Conservation (phyloP, 2,797 vertebrate genomes). For the Vespertilio murinus region DNA sequence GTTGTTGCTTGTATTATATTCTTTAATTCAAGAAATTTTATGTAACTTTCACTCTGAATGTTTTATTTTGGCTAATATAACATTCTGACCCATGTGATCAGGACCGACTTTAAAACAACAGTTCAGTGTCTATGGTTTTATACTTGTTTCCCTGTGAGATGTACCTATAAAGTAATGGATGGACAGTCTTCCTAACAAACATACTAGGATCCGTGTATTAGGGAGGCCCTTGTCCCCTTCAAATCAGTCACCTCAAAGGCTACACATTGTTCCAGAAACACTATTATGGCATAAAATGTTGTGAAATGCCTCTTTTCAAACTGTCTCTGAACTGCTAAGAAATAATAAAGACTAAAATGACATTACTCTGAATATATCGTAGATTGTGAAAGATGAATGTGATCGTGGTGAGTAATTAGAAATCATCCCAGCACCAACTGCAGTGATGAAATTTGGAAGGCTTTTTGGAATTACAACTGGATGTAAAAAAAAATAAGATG, state of each 20-base stretch:
- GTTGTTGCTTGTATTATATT: slow-evolving; percentile 25
- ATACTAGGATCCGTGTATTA: not conserved
- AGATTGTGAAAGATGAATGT: slow-evolving; percentile 32
- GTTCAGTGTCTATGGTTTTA: not conserved
- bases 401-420: slow-evolving; percentile 5
- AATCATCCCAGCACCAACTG: not conserved
- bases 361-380: slow-evolving; percentile 19
- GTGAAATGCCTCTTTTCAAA: slow-evolving; percentile 4
- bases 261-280: not conserved
- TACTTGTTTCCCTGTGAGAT: not conserved
- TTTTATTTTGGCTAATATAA: slow-evolving; percentile 29
- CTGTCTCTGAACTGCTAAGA: slow-evolving; percentile 3
- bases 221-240: not conserved
- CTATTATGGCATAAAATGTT: not conserved
- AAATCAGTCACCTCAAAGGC: slow-evolving; percentile 8
- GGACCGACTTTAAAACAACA: not conserved
- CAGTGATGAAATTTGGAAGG: not conserved
- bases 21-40: slow-evolving; percentile 24
- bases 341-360: not conserved
- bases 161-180: not conserved
- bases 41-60: not conserved
- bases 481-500: not conserved
- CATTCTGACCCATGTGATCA: not conserved
- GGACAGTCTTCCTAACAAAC: not conserved
- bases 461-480: not conserved